phyloP scores from a whole-genome alignment of 2,888 invertebrate species.

The Autographa pulchrina region DNA sequence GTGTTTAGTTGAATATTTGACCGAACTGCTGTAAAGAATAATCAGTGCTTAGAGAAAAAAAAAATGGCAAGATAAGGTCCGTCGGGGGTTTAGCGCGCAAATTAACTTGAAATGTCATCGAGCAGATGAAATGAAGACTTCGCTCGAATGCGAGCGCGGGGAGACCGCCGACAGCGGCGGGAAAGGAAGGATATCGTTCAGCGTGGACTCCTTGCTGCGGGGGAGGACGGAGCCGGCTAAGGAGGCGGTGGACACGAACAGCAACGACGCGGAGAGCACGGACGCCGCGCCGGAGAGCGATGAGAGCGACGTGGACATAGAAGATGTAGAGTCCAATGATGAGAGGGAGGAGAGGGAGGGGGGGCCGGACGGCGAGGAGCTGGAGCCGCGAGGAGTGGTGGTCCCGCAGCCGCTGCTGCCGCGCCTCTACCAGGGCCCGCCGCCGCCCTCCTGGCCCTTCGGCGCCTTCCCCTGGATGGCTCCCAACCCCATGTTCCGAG shows the following conservation, averaged over 20 bases:
- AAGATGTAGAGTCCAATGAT: constrained; percentile 82
- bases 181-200: constrained; percentile 92
- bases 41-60: constrained; percentile 18
- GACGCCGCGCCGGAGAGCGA: constrained; percentile 79
- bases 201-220: constrained; percentile 91
- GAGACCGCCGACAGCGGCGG: constrained; percentile 86
- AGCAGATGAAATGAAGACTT: constrained; percentile 88
- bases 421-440: constrained; percentile 88
- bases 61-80: constrained; percentile 46
- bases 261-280: constrained; percentile 83
- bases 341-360: constrained; percentile 83
- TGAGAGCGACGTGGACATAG: constrained; percentile 87
- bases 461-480: constrained; percentile 92
- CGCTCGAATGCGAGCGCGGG: constrained; percentile 87
- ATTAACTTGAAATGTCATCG: constrained; percentile 73
- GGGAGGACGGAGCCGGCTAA: constrained; percentile 76
- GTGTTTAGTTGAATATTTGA: constrained; percentile 52
- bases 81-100: constrained; percentile 43
- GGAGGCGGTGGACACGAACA: constrained; percentile 72
- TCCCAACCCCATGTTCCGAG: constrained; percentile 90
- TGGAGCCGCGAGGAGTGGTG: constrained; percentile 88
- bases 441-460: constrained; percentile 90
- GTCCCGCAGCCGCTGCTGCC: constrained; percentile 92
- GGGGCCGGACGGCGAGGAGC: constrained; percentile 83
- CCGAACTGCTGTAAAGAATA: constrained; percentile 21